These are phyloP conservation scores for Datnioides undecimradiatus DNA, from an alignment of 2,113 vertebrate genomes.

Conservation along the genomic window DNA sequence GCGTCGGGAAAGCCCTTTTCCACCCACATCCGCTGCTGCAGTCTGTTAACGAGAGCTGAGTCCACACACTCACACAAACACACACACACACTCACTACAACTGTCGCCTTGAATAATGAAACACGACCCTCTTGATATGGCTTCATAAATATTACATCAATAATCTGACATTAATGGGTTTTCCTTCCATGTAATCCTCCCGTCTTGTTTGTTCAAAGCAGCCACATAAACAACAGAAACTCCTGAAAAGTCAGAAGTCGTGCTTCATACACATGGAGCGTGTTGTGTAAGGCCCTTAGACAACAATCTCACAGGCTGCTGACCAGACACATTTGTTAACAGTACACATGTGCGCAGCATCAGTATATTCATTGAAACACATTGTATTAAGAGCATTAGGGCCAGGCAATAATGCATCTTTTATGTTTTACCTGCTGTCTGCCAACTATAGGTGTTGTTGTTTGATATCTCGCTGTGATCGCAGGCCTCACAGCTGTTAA, in stretches of 20 bases:
- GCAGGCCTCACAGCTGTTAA: conserved; percentile 69
- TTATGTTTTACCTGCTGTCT: conserved; percentile 39
- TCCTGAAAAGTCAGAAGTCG: conserved; percentile 52
- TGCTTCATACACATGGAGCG: not conserved
- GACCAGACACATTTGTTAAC: conserved; percentile 11
- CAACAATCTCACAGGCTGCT: not conserved
- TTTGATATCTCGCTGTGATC: conserved; percentile 52
- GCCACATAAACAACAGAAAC: conserved; percentile 54
- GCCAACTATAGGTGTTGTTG: conserved; percentile 50
- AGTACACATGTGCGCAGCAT: not conserved
- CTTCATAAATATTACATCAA: conserved; percentile 86
- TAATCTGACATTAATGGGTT: conserved; percentile 82
- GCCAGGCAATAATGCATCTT: conserved; percentile 31
- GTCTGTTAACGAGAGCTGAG: conserved; percentile 66
- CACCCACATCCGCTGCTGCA: conserved; percentile 75
- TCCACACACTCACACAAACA: conserved; percentile 37
- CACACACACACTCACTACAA: conserved; percentile 25
- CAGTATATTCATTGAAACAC: not conserved
- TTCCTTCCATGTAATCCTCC: conserved; percentile 61
- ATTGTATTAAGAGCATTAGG: not conserved
- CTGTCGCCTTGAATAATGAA: conserved; percentile 81
- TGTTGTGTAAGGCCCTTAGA: not conserved
- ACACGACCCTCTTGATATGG: conserved; percentile 78
- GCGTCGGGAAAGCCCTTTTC: conserved; percentile 82
- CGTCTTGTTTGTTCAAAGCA: conserved; percentile 58